Percentiles rank a stretch among this genome's conserved stretches.
Conservation (phyloP, 2,888 invertebrate species). For the Leucophora obtusa region DNA sequence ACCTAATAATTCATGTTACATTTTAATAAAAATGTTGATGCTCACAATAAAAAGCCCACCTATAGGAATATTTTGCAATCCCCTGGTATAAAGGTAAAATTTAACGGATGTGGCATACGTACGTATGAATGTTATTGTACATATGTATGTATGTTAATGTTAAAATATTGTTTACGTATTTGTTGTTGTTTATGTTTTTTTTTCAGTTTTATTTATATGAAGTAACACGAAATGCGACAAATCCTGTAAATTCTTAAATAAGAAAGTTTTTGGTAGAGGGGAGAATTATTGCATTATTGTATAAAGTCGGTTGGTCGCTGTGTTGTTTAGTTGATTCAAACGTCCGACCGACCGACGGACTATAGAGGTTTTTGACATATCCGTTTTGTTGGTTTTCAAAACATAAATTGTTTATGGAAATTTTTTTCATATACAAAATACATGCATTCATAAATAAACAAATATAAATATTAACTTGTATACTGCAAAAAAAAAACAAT, state of each 20-base stretch:
- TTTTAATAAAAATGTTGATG: constrained; percentile 63
- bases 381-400: constrained; percentile 65
- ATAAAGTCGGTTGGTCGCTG: neutral
- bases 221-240: constrained; percentile 35
- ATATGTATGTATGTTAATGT: neutral
- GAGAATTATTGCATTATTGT: no score
- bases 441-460: neutral
- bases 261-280: neutral
- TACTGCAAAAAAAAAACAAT: neutral
- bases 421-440: constrained; percentile 39
- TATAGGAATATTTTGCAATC: neutral
- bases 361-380: constrained; percentile 63
- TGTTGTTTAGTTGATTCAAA: neutral
- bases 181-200: no score
- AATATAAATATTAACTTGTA: constrained; percentile 3
- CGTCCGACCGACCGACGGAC: constrained; percentile 7
- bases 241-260: constrained; percentile 48
- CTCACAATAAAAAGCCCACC: constrained; percentile 44
- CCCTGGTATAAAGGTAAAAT: constrained; percentile 1
- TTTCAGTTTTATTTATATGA: neutral
- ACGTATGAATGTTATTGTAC: neutral
- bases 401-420: constrained; percentile 65
- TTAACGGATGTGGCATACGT: constrained; percentile 53
- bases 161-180: constrained; percentile 4
- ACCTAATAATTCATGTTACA: constrained; percentile 64